These are phyloP conservation scores for Anseranas semipalmata DNA, from an alignment of 2,113 vertebrate genomes.

Conservation along the genomic window DNA sequence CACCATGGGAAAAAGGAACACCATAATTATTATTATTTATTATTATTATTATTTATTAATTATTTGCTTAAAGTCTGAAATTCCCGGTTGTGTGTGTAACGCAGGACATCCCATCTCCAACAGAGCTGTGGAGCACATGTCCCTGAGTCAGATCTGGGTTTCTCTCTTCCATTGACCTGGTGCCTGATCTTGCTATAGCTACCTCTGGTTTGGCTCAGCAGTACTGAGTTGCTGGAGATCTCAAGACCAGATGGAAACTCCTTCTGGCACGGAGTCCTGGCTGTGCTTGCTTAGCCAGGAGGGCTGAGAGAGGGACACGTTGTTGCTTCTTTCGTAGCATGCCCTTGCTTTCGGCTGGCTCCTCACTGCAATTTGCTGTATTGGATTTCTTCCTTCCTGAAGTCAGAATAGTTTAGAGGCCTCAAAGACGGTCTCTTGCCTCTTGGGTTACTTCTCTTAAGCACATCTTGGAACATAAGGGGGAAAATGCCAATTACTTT, in stretches of 20 bases:
- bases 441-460: not conserved
- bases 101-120: not conserved
- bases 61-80: not conserved
- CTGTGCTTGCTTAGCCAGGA: not conserved
- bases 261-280: not conserved
- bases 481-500: not conserved
- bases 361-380: not conserved
- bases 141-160: accelerated
- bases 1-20: not conserved
- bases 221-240: not conserved
- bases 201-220: not conserved
- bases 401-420: not conserved
- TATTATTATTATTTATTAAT: accelerated
- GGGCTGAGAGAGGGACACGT: not conserved
- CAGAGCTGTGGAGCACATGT: accelerated
- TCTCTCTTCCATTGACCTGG: not conserved
- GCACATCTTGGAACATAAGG: not conserved
- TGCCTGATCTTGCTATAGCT: not conserved
- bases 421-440: not conserved
- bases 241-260: not conserved
- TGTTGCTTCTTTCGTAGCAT: not conserved
- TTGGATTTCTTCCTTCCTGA: not conserved
- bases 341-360: not conserved
- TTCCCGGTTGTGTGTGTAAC: not conserved
- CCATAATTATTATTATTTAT: not conserved